These are phyloP conservation scores for Zosterops pallidus DNA, from an alignment of 2,113 vertebrate species.

Conservation along the genomic window DNA sequence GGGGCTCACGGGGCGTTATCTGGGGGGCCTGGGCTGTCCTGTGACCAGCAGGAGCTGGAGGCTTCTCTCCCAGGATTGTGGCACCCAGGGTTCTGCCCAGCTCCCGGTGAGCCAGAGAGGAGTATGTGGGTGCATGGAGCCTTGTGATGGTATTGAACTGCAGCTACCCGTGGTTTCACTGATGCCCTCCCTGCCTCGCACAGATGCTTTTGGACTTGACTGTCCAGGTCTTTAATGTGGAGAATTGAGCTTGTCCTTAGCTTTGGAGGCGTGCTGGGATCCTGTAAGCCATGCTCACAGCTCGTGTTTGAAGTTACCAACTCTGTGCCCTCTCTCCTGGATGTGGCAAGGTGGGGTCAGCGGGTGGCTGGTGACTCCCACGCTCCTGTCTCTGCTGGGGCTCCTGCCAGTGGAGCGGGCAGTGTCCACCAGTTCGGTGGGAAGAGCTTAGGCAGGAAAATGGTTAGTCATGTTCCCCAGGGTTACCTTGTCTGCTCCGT, in stretches of 20 bases:
- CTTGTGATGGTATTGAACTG: no score
- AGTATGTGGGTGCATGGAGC: fast-evolving
- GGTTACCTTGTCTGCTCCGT: neutral
- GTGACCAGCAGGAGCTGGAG: neutral
- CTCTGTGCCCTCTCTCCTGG: neutral
- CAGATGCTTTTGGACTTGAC: neutral
- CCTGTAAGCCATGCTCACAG: fast-evolving
- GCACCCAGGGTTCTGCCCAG: neutral
- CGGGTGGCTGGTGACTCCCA: fast-evolving
- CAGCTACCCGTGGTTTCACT: neutral
- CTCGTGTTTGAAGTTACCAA: fast-evolving
- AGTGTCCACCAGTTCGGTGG: fast-evolving
- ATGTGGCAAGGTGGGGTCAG: neutral
- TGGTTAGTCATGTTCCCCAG: fast-evolving
- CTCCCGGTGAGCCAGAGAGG: fast-evolving
- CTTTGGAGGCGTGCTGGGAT: fast-evolving
- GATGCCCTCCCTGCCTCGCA: fast-evolving
- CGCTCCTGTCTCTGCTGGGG: neutral
- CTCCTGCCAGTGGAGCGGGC: fast-evolving
- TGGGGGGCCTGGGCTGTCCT: neutral
- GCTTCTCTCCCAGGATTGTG: neutral
- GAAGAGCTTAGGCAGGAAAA: neutral
- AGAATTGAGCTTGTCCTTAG: fast-evolving
- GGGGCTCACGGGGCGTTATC: fast-evolving
- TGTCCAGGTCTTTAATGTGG: neutral